Percentiles rank a stretch among this genome's conserved stretches.
Conservation (phyloP, 2,888 invertebrate genomes). For the Antitype chi region DNA sequence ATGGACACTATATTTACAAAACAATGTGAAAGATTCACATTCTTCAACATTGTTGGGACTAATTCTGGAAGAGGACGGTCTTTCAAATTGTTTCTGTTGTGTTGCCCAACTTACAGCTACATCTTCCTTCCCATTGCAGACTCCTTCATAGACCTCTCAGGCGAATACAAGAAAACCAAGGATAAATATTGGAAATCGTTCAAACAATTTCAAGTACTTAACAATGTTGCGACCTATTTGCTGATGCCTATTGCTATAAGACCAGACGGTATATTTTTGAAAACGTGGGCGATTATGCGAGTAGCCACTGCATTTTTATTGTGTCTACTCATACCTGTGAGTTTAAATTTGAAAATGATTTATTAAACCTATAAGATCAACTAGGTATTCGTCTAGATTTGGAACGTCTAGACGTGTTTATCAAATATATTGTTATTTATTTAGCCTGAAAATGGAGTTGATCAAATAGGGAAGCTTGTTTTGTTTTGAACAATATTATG, state of each 20-base stretch:
- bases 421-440: slow-evolving; percentile 34
- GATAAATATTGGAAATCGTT: slow-evolving; percentile 82
- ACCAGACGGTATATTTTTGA: slow-evolving; percentile 84
- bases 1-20: not conserved
- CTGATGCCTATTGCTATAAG: slow-evolving; percentile 83
- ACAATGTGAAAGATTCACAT: not conserved
- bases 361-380: slow-evolving; percentile 17
- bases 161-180: slow-evolving; percentile 76
- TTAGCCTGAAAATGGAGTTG: slow-evolving; percentile 17
- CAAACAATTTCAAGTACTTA: slow-evolving; percentile 78
- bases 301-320: slow-evolving; percentile 79
- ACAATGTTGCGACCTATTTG: slow-evolving; percentile 79
- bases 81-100: not conserved
- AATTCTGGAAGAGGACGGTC: not conserved
- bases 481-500: not conserved
- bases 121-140: slow-evolving; percentile 70
- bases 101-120: not conserved
- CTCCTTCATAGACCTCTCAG: slow-evolving; percentile 83
- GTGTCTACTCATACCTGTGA: slow-evolving; percentile 84
- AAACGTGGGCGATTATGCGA: slow-evolving; percentile 81
- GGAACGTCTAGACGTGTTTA: slow-evolving; percentile 38
- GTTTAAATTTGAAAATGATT: slow-evolving; percentile 50
- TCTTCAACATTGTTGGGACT: not conserved
- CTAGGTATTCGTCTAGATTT: slow-evolving; percentile 9
- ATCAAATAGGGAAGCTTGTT: slow-evolving; percentile 15